Evolutionary conservation across 1,140 invertebrate species (phyloP).

Genomic region (Ruditapes philippinarum): DNA sequence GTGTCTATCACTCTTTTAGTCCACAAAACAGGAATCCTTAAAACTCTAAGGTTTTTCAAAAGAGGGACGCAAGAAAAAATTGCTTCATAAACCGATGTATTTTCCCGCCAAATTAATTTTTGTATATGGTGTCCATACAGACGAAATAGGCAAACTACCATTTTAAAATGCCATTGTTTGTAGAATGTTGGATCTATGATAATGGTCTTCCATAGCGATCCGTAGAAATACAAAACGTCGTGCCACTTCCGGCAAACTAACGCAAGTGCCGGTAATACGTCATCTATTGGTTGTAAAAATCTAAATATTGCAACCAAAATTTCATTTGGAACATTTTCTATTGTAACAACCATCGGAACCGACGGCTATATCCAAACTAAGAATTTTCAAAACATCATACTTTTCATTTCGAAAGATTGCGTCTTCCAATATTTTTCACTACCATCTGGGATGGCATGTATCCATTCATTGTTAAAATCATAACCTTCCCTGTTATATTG

Average conservation of each 20-base stretch:
- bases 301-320: constrained; percentile 77
- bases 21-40: constrained; percentile 82
- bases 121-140: constrained; percentile 82
- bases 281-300: constrained; percentile 79
- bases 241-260: constrained; percentile 82
- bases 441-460: too few relatives aligned
- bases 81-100: constrained; percentile 81
- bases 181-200: constrained; percentile 78
- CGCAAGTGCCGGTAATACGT: constrained; percentile 76
- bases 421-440: too few relatives aligned
- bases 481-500: too few relatives aligned
- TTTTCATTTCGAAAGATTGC: too few relatives aligned
- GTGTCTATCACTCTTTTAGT: constrained; percentile 77
- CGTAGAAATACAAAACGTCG: constrained; percentile 72
- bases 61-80: constrained; percentile 79
- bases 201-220: constrained; percentile 78
- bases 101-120: constrained; percentile 79
- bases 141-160: constrained; percentile 79
- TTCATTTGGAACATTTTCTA: constrained; percentile 80
- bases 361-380: too few relatives aligned
- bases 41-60: constrained; percentile 75
- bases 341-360: too few relatives aligned
- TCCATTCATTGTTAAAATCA: too few relatives aligned
- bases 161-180: constrained; percentile 76
- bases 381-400: too few relatives aligned